These are phyloP conservation scores for Ormyrus thymus DNA, from an alignment of 2,888 invertebrate species.

Conservation along the genomic window DNA sequence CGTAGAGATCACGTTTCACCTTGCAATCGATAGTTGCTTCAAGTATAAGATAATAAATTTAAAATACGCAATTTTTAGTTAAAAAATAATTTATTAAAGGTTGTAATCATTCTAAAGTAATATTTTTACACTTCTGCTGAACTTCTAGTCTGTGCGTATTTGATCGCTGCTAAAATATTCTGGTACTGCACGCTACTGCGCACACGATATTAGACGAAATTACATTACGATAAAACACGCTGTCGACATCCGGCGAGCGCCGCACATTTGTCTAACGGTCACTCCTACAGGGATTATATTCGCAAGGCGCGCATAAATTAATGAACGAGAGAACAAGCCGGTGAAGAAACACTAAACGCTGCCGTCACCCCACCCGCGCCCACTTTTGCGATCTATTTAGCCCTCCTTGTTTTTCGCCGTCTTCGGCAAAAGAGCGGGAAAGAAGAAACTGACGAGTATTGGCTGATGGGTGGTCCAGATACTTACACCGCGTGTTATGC, in stretches of 20 bases:
- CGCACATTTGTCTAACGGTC: conserved; percentile 40
- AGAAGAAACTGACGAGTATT: conserved; percentile 2
- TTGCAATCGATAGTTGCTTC: too few relatives aligned
- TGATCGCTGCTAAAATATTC: too few relatives aligned
- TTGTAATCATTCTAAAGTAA: too few relatives aligned
- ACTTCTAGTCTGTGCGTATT: too few relatives aligned
- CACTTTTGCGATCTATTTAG: conserved; percentile 29
- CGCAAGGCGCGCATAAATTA: conserved; percentile 38
- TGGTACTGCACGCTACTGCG: too few relatives aligned
- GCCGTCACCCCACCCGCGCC: not conserved
- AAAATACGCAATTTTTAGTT: too few relatives aligned
- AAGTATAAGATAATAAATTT: too few relatives aligned
- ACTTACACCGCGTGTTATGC: conserved; percentile 2
- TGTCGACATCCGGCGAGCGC: conserved; percentile 39
- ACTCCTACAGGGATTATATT: conserved; percentile 33
- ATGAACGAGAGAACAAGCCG: conserved; percentile 1
- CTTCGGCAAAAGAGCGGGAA: conserved; percentile 3
- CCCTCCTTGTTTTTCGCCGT: not conserved
- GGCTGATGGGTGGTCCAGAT: conserved; percentile 38
- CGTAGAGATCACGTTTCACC: too few relatives aligned
- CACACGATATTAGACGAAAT: too few relatives aligned
- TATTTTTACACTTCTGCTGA: too few relatives aligned
- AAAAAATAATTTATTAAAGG: too few relatives aligned
- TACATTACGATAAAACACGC: too few relatives aligned
- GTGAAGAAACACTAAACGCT: conserved; percentile 40